A percentile compares a stretch with the other conserved stretches of the same genome.
phyloP scores from a whole-genome alignment of 1,140 invertebrate genomes.

The Cardiocondyla obscurior region DNA sequence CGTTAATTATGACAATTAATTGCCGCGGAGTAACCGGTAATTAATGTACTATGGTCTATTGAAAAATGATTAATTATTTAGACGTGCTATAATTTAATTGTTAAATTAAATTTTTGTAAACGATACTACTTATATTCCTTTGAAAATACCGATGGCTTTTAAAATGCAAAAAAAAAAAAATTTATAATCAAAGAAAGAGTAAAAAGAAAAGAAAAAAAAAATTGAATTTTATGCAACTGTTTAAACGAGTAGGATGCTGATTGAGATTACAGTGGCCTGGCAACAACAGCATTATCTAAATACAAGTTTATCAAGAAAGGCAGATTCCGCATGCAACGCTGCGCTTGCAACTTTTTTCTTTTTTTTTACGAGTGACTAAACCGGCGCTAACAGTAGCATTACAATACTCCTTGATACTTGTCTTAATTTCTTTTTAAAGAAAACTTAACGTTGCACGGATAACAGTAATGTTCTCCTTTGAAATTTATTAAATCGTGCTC shows the following conservation, averaged over 20 bases:
- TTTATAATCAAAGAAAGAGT: not conserved
- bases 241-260: not conserved
- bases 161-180: not conserved
- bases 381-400: too few relatives aligned
- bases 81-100: not conserved
- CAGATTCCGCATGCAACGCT: not conserved
- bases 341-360: too few relatives aligned
- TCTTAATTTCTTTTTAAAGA: too few relatives aligned
- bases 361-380: too few relatives aligned
- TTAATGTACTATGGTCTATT: not conserved
- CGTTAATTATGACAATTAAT: not conserved
- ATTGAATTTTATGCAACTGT: not conserved
- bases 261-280: not conserved
- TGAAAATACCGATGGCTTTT: not conserved
- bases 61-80: not conserved
- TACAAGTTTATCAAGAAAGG: not conserved
- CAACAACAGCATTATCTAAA: not conserved
- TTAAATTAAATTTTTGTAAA: not conserved
- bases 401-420: too few relatives aligned
- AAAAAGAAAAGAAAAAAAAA: not conserved
- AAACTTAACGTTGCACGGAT: too few relatives aligned
- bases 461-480: too few relatives aligned
- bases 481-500: too few relatives aligned
- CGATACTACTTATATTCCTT: not conserved
- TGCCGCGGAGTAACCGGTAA: not conserved